Evolutionary conservation across 2,113 vertebrate genomes (phyloP), one percentile per base, ranked within the genome.

Genomic region (Anhinga rufa): DNA sequence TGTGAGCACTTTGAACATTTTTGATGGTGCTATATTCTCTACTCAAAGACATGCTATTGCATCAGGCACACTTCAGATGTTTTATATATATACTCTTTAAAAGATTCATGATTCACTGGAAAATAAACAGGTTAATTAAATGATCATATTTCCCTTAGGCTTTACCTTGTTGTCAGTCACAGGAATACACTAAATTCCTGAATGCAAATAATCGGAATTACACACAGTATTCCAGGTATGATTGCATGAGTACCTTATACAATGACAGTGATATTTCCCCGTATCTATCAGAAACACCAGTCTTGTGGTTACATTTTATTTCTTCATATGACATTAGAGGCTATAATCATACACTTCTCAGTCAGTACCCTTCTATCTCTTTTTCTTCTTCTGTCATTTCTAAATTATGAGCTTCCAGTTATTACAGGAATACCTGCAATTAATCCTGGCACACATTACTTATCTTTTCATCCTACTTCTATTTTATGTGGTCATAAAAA

Each of bases 331-430:
- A 80, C 61, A 36, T 72, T 57, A 88, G 62, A 66, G 76, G 25
- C 9, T 69, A 66, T 85, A 95, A 90, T 86, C 46, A 88, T 28
- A 65, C 12, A 40, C 54, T 89, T 90, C 66, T 85, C 3, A 40
- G 48, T 87, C 74, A 72, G 49, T 74, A 90, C 54, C 15, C 84
- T 85, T 91, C 82, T 61, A 76, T 97, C 49, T 85, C 54, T 88
- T 86, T 85, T 91, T 88, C 65, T 96, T 94, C 60, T 77, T 82
- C 87, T 96, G 88, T 94, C 87, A 93, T 71, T 77, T 83, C 88
- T 70, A 80, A 96, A 95, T 92, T 86, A 90, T 7, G 9, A 94
- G 78, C 55, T 95, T 93, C 82, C 70, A 93, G 75, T 86, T 94
- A 62, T 88, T 83, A 86, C 22, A 90, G 51, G 55, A 88, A 95